These are phyloP conservation scores for Nomada lathburiana DNA, from an alignment of 2,888 invertebrate genomes.

Conservation along the genomic window DNA sequence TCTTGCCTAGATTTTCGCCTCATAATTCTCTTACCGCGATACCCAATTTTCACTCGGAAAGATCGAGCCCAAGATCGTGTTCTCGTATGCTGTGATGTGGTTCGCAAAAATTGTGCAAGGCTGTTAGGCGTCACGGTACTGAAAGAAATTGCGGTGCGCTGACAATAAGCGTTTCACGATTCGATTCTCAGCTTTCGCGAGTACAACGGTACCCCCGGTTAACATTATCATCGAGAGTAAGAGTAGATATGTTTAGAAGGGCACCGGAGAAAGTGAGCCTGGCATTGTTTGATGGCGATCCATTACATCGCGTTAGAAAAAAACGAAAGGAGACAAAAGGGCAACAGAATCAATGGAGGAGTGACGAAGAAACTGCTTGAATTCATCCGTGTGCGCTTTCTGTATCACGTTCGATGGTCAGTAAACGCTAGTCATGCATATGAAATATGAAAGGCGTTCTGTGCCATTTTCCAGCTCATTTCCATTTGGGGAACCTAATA, in stretches of 20 bases:
- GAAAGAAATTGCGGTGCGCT: too few species aligned
- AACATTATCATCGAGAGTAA: too few species aligned
- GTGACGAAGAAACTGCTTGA: not conserved
- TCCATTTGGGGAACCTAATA: slow-evolving; percentile 75
- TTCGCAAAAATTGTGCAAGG: too few species aligned
- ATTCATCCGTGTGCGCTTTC: slow-evolving; percentile 12
- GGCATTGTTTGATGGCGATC: slow-evolving; percentile 15
- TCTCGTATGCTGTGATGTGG: not conserved
- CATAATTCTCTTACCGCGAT: slow-evolving; percentile 31
- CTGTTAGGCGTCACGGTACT: too few species aligned
- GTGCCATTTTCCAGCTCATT: slow-evolving; percentile 75
- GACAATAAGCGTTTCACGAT: too few species aligned
- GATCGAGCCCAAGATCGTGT: not conserved
- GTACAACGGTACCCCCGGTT: too few species aligned
- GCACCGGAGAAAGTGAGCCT: too few species aligned
- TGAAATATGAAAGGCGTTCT: slow-evolving; percentile 72
- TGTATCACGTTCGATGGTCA: slow-evolving; percentile 21
- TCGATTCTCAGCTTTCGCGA: too few species aligned
- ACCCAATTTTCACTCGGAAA: not conserved
- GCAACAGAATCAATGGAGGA: too few species aligned
- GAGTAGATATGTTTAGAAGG: too few species aligned
- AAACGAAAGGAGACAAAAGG: not conserved
- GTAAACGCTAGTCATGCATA: slow-evolving; percentile 59
- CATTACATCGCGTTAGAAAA: slow-evolving; percentile 13
- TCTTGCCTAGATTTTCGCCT: slow-evolving; percentile 32